Evolutionary conservation across 1,140 invertebrate species (phyloP).

Genomic region (Agrypnia vestita): DNA sequence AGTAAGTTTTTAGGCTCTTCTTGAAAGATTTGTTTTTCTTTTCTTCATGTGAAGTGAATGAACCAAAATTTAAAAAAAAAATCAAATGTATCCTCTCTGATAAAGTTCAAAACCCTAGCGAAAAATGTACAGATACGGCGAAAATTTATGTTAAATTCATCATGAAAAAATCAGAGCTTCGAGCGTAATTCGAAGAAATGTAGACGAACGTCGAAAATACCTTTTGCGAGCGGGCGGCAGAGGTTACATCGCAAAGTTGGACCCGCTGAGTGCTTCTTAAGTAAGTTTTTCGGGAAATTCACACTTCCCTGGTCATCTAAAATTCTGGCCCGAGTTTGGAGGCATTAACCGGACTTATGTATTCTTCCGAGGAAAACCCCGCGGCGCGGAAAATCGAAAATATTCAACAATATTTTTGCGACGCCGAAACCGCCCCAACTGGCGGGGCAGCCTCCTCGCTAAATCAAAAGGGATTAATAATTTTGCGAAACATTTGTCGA

Average conservation of each 20-base stretch:
- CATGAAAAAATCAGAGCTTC: too few species aligned
- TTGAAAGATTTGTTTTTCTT: too few species aligned
- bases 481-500: background rate
- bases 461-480: slow-evolving; percentile 12
- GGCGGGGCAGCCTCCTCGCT: background rate
- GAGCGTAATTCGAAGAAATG: too few species aligned
- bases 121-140: too few species aligned
- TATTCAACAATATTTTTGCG: too few species aligned
- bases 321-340: background rate
- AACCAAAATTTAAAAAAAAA: too few species aligned
- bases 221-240: background rate
- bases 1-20: too few species aligned
- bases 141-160: too few species aligned
- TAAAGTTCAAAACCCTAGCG: too few species aligned
- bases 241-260: slow-evolving; percentile 1
- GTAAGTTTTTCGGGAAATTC: slow-evolving; percentile 4
- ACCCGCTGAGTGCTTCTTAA: background rate
- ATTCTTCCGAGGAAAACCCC: background rate
- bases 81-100: too few species aligned
- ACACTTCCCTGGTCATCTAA: slow-evolving; percentile 8
- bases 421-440: too few species aligned
- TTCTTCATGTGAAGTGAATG: too few species aligned
- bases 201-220: background rate
- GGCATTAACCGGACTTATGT: slow-evolving; percentile 1
- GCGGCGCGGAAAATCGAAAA: background rate